A percentile compares a stretch with the other conserved stretches of the same genome.
Conservation (phyloP, 2,888 invertebrate species). For the Ormyrus nitidulus region DNA sequence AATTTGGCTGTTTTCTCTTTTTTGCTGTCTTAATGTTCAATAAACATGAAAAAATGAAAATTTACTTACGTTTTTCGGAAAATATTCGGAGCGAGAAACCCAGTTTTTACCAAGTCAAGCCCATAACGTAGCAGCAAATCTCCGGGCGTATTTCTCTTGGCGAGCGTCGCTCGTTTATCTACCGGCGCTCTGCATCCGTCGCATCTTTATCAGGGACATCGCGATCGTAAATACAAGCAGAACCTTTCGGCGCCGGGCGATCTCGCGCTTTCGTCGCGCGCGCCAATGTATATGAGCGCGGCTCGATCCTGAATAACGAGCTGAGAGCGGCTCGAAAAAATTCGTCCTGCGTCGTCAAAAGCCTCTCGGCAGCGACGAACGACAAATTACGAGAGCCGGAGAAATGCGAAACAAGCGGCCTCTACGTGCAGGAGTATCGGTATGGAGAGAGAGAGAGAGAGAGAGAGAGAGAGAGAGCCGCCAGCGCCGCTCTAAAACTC, state of each 20-base stretch:
- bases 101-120: too few relatives aligned
- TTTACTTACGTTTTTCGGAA: too few relatives aligned
- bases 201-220: conserved; percentile 18
- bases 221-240: conserved; percentile 31
- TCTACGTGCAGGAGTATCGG: conserved; percentile 61
- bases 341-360: not conserved
- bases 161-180: not conserved
- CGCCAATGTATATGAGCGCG: not conserved
- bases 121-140: not conserved
- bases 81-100: too few relatives aligned
- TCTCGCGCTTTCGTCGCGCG: conserved; percentile 39
- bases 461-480: conserved; percentile 59
- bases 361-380: not conserved
- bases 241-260: conserved; percentile 36
- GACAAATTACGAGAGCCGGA: conserved; percentile 31
- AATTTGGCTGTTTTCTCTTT: too few relatives aligned
- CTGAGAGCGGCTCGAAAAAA: conserved; percentile 5
- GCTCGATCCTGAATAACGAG: conserved; percentile 52
- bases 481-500: conserved; percentile 64
- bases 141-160: not conserved
- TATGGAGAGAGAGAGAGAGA: conserved; percentile 63
- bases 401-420: conserved; percentile 54
- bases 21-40: too few relatives aligned
- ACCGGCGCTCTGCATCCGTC: conserved; percentile 32
- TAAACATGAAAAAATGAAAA: too few relatives aligned